A percentile compares a stretch with the other conserved stretches of the same genome.
phyloP scores from a whole-genome alignment of 2,888 invertebrate genomes.

The Venusia cambrica region DNA sequence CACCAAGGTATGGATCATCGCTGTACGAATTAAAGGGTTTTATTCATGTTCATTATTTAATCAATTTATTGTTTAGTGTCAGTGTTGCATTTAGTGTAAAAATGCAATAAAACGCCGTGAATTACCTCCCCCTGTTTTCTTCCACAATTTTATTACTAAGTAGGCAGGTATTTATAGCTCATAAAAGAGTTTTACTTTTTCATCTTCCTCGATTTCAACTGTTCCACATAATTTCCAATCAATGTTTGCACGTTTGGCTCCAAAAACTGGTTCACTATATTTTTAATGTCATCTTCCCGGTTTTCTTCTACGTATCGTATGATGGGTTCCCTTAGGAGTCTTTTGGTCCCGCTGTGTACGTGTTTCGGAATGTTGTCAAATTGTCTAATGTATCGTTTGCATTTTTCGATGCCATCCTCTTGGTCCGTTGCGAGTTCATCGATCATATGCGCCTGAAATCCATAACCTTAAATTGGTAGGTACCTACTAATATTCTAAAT shows the following conservation, averaged over 20 bases:
- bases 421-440: constrained; percentile 85
- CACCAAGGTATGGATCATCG: too few relatives aligned
- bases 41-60: too few relatives aligned
- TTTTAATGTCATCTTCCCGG: constrained; percentile 80
- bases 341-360: constrained; percentile 66
- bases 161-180: background rate
- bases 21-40: too few relatives aligned
- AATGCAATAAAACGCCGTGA: too few relatives aligned
- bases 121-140: too few relatives aligned
- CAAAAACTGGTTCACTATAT: constrained; percentile 76
- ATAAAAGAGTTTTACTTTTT: background rate
- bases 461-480: too few relatives aligned
- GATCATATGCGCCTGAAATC: constrained; percentile 82
- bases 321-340: constrained; percentile 58
- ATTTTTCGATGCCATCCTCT: constrained; percentile 82
- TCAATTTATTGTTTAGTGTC: too few relatives aligned
- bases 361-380: constrained; percentile 82
- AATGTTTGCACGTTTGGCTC: constrained; percentile 84
- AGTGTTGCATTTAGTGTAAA: too few relatives aligned
- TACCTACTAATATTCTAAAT: background rate
- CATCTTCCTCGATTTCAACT: constrained; percentile 79
- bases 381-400: constrained; percentile 81
- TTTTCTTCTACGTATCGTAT: constrained; percentile 74
- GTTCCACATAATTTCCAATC: constrained; percentile 83
- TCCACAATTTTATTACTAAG: too few relatives aligned